Percentiles rank a stretch among this genome's conserved stretches.
These are phyloP conservation scores for Pachypanchax playfairii DNA, from an alignment of 2,113 vertebrate genomes.

Conservation along the genomic window DNA sequence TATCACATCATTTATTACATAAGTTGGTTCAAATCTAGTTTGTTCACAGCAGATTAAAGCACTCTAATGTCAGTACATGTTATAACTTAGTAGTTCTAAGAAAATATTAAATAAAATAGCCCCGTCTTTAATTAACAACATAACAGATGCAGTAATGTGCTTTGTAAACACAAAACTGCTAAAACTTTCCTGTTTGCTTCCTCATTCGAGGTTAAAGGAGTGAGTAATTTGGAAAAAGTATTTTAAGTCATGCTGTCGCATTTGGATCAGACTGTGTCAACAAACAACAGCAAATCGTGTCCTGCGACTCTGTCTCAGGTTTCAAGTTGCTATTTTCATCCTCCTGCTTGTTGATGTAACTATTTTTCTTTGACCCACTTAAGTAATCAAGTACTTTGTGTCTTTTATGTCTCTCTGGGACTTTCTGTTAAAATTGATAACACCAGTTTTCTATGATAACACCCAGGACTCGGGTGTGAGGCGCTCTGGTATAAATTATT, in stretches of 20 bases:
- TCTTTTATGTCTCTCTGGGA: neutral
- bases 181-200: neutral
- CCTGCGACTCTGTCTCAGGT: slow-evolving; percentile 40
- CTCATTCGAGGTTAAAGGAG: neutral
- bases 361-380: slow-evolving; percentile 14
- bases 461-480: neutral
- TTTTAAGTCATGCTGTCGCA: neutral
- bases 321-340: slow-evolving; percentile 63
- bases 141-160: slow-evolving; percentile 3
- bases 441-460: neutral
- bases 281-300: neutral
- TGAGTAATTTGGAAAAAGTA: neutral
- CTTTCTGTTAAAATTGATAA: neutral
- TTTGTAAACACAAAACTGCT: neutral
- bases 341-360: slow-evolving; percentile 5
- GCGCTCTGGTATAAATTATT: neutral
- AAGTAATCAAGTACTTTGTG: neutral
- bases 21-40: slow-evolving; percentile 11
- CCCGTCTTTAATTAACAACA: slow-evolving; percentile 19
- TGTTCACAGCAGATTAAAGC: slow-evolving; percentile 1
- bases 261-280: slow-evolving; percentile 7
- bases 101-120: neutral
- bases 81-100: slow-evolving; percentile 2
- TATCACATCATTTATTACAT: slow-evolving; percentile 5
- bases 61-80: slow-evolving; percentile 22